Conservation (phyloP, 2,113 vertebrate species). For the Oryzias javanicus region DNA sequence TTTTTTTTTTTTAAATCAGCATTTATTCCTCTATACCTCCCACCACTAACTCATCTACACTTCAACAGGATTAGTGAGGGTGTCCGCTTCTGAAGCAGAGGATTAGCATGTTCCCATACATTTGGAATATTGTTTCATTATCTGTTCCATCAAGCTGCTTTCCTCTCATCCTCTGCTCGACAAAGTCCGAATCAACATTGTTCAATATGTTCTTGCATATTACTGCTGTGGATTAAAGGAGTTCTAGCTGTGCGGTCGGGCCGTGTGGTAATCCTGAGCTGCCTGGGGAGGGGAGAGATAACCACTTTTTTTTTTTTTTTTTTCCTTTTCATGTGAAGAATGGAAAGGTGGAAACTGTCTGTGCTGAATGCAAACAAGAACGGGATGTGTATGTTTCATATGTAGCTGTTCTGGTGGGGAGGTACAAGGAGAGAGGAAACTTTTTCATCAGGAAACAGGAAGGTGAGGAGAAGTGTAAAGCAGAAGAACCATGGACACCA, state of each 20-base stretch:
- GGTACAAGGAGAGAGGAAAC: slow-evolving; percentile 9
- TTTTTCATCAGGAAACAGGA: slow-evolving; percentile 25
- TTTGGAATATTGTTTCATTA: slow-evolving; percentile 6
- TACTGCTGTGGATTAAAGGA: slow-evolving; percentile 37
- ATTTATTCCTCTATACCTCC: slow-evolving; percentile 6
- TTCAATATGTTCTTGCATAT: slow-evolving; percentile 34
- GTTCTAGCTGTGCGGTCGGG: slow-evolving; percentile 23
- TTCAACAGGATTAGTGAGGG: slow-evolving; percentile 43
- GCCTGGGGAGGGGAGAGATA: slow-evolving; percentile 5
- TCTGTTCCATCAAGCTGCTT: slow-evolving; percentile 10
- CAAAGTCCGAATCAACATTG: slow-evolving; percentile 16
- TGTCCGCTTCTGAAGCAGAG: background rate
- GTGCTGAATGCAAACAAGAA: slow-evolving; percentile 42
- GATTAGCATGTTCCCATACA: slow-evolving; percentile 26
- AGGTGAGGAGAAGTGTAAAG: slow-evolving; percentile 40
- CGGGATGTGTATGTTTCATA: slow-evolving; percentile 17
- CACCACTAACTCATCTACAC: slow-evolving; percentile 43
- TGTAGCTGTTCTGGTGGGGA: slow-evolving; percentile 14
- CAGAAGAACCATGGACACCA: slow-evolving; percentile 11
- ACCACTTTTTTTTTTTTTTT: slow-evolving; percentile 25
- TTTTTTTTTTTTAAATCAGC: background rate
- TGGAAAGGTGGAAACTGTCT: slow-evolving; percentile 26
- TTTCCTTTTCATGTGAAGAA: slow-evolving; percentile 14
- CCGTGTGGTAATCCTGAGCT: background rate
- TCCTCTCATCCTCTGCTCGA: slow-evolving; percentile 4